Evolutionary conservation across 2,888 invertebrate genomes (phyloP).

Genomic region (Tenthredo notha): DNA sequence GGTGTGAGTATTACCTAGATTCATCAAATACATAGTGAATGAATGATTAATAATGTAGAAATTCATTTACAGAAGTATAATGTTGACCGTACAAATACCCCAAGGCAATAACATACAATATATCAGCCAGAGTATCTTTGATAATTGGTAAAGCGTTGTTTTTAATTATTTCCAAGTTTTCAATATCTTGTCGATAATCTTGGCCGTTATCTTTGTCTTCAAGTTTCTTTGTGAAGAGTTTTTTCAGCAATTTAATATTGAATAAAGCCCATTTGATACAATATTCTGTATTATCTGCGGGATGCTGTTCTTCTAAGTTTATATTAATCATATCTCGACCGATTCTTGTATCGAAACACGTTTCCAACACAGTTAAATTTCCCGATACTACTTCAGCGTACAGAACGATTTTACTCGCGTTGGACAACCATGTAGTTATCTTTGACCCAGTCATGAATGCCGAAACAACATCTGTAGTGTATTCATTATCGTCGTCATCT

Average conservation of each 20-base stretch:
- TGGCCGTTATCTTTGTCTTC: constrained; percentile 64
- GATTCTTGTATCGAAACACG: constrained; percentile 63
- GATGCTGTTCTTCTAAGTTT: constrained; percentile 62
- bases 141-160: constrained; percentile 66
- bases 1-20: constrained; percentile 55
- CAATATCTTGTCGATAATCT: constrained; percentile 64
- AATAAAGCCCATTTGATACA: constrained; percentile 74
- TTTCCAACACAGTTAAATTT: constrained; percentile 67
- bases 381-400: constrained; percentile 73
- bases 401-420: constrained; percentile 67
- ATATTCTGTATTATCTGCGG: constrained; percentile 67
- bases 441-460: constrained; percentile 67
- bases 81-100: constrained; percentile 74
- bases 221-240: constrained; percentile 56
- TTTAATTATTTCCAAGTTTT: constrained; percentile 59
- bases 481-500: constrained; percentile 52
- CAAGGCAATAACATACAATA: constrained; percentile 74
- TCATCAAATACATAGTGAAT: not conserved
- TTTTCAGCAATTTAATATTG: constrained; percentile 65
- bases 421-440: constrained; percentile 68
- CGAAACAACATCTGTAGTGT: constrained; percentile 61
- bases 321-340: constrained; percentile 62
- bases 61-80: constrained; percentile 77
- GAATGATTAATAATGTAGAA: constrained; percentile 41
- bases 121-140: constrained; percentile 70